Base-by-base conservation (phyloP, 2,797 vertebrate genomes). In the Microchirus variegatus region DNA sequence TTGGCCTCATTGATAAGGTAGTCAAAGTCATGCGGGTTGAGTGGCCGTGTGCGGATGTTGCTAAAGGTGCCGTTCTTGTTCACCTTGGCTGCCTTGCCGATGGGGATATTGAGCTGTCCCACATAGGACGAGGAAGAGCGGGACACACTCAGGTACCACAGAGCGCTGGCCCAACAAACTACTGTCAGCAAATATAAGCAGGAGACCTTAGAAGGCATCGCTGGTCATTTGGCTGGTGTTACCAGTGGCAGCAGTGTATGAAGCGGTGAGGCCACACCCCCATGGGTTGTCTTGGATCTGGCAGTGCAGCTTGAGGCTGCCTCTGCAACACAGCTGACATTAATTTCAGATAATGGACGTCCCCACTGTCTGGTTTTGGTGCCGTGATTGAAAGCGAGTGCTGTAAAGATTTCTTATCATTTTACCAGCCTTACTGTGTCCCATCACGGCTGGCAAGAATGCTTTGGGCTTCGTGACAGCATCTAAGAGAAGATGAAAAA, bases 151-250 rank as follows among this genome's bases (percentile, higher is more conserved):
- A 99, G 89, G 89, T 98, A 99, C 98, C 98, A 99, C 78, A 99
- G 94, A 86, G 97, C 98, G 0, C 97, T 99, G 83, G 98, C 98
- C 97, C 98, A 99, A 81, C 97, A 98, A 79, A 99, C 94, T 68
- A 99, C 98, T 37, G 98, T 99, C 93, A 99, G 89, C 80, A 99
- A 71, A 49, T 99, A 99, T 13, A 99, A 88, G 85, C 96, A 99
- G 49, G 97, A 99, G 80, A 99, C 97, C 83, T 98, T 99, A 41
- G 97, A 99, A 92, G 96, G 94, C 97, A 99, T 99, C 87, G 78
- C 90, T 89, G 85, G 68, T 81, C 78, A 75, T 81, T 77, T 13
- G 75, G 80, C 71, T 57, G 80, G 73, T 35, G 54, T 88, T 62
- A 82, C 60, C 81, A 77, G 67, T 13, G 67, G 80, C 67, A 59